Evolutionary conservation across 2,113 vertebrate genomes (phyloP), one percentile per base, ranked within the genome.

Genomic region (Himantopus leucocephalus): DNA sequence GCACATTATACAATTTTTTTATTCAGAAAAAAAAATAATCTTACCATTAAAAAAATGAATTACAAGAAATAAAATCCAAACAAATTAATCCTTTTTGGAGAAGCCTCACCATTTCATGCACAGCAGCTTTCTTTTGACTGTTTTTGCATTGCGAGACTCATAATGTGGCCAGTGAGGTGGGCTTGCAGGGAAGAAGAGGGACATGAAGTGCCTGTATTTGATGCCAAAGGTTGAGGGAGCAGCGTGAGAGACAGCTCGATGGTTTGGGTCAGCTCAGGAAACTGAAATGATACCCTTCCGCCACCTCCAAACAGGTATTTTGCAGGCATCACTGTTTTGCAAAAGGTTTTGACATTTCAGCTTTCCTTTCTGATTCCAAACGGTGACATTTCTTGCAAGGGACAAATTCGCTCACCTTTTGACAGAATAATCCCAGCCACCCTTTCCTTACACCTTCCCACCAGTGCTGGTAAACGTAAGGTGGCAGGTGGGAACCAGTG

Each of bases 281-380:
- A 35, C 10, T 2, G 0, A 86, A 96, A 76, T 37, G 39, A 88
- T 22, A 56, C 26, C 64, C 35, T 78, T 24, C 71, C 45, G 52
- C 53, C 74, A 32, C 41, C 71, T 82, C 66, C 88, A 45, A 91
- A 62, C n/a, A 37, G 92, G 67, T 82, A 14, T 76, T 95, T 90
- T 73, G 26, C 4, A 6, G 70, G 14, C 80, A 68, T 45, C 2
- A 0, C 17, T 72, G 66, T 35, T 88, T 75, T 32, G 58, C 12
- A 30, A 88, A 90, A 96, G 92, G 75, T 90, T 95, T 90, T 93
- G 92, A 83, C 94, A 96, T 96, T 95, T 95, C 82, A 67, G 37
- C 63, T 92, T 88, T 66, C 55, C 20, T 73, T 74, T 83, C 53
- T 14, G 55, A 34, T 87, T 82, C 62, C 27, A 60, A 79, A 37